These are phyloP conservation scores for Gari tellinella DNA, from an alignment of 2,888 invertebrate species.

Conservation along the genomic window DNA sequence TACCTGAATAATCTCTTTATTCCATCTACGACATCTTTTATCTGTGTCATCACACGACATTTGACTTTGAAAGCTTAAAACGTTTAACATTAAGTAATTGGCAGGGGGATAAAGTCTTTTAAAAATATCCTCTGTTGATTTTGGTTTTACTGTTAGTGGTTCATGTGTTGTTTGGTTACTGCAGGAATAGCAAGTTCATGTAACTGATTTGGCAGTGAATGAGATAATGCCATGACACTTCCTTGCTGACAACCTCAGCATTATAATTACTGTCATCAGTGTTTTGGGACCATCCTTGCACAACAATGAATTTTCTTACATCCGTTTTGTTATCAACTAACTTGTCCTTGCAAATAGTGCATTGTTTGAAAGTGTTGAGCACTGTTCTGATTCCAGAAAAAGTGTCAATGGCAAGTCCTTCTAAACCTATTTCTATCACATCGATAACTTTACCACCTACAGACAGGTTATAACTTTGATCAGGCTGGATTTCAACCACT, in stretches of 20 bases:
- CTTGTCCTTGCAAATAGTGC: slow-evolving; percentile 10
- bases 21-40: slow-evolving; percentile 26
- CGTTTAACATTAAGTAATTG: slow-evolving; percentile 10
- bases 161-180: neutral
- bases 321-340: slow-evolving; percentile 1
- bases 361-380: slow-evolving; percentile 15
- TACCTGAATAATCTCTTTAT: slow-evolving; percentile 24
- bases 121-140: slow-evolving; percentile 6
- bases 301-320: slow-evolving; percentile 11
- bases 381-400: neutral
- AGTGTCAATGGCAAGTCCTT: slow-evolving; percentile 3
- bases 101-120: slow-evolving; percentile 15
- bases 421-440: slow-evolving; percentile 5
- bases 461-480: neutral
- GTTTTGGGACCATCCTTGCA: slow-evolving; percentile 8
- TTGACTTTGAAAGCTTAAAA: slow-evolving; percentile 20
- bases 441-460: slow-evolving; percentile 8
- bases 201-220: slow-evolving; percentile 1
- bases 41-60: slow-evolving; percentile 18
- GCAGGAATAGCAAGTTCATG: slow-evolving; percentile 8
- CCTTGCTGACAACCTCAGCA: neutral
- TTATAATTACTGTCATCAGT: slow-evolving; percentile 11
- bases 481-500: neutral
- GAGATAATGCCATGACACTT: slow-evolving; percentile 11
- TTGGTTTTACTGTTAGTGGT: neutral